Conservation (phyloP, 2,113 vertebrate genomes). For the Aythya baeri region DNA sequence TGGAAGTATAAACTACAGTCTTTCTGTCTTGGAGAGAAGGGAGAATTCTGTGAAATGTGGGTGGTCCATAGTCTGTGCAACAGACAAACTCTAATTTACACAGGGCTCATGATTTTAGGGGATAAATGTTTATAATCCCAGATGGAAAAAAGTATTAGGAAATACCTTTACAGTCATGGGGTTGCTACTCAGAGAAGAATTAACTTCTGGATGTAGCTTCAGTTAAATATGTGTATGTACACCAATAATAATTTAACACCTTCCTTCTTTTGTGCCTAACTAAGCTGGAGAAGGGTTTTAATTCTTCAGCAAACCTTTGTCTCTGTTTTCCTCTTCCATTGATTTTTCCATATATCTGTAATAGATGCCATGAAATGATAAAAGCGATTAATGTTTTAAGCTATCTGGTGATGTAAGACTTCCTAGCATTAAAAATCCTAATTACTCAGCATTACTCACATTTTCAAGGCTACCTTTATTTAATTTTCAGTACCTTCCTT, state of each 20-base stretch:
- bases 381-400: constrained; percentile 38
- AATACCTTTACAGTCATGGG: neutral
- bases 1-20: neutral
- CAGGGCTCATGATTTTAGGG: neutral
- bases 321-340: neutral
- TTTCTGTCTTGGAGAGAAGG: neutral
- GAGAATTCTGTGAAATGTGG: neutral
- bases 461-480: constrained; percentile 14
- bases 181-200: neutral
- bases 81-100: neutral
- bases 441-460: neutral
- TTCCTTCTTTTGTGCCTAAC: neutral
- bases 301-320: neutral
- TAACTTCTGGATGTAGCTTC: neutral
- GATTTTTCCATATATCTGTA: constrained; percentile 9
- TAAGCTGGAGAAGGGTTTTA: neutral
- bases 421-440: constrained; percentile 5
- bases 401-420: constrained; percentile 6
- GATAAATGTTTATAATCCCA: constrained; percentile 28
- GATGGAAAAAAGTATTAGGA: neutral
- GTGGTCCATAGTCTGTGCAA: constrained; percentile 9
- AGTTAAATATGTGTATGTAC: neutral
- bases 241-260: constrained; percentile 4
- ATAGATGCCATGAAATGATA: constrained; percentile 32
- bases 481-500: neutral